phyloP scores from a whole-genome alignment of 2,113 vertebrate genomes.

The Lepus timidus region DNA sequence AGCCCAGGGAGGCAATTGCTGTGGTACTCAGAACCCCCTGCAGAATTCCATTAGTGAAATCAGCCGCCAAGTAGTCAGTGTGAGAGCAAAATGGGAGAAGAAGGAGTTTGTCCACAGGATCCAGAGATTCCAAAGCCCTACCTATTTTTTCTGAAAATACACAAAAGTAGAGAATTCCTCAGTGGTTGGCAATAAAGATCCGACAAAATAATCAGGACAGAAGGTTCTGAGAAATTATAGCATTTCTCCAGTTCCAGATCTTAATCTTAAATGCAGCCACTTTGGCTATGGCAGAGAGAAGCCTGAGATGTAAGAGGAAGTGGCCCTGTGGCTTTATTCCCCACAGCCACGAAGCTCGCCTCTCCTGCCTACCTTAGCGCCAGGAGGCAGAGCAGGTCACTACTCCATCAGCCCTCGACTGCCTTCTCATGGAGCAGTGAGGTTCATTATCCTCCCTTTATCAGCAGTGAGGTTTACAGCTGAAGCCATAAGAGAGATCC shows the following conservation, averaged over 20 bases:
- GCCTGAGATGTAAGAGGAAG: not conserved
- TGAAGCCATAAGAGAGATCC: constrained; percentile 90
- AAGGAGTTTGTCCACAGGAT: not conserved
- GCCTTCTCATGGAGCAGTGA: constrained; percentile 80
- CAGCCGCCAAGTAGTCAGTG: not conserved
- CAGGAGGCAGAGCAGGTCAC: constrained; percentile 78
- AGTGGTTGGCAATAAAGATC: not conserved
- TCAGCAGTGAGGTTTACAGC: constrained; percentile 91
- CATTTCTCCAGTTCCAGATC: constrained; percentile 56
- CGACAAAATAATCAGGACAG: not conserved
- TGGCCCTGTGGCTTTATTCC: not conserved
- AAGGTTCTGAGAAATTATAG: constrained; percentile 63
- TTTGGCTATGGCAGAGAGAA: not conserved
- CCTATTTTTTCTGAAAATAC: not conserved
- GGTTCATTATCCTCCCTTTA: constrained; percentile 90
- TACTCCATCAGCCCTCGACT: constrained; percentile 77
- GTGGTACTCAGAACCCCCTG: not conserved
- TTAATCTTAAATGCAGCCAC: constrained; percentile 57
- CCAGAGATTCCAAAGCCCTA: not conserved
- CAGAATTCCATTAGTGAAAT: not conserved
- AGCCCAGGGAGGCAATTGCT: rapidly evolving
- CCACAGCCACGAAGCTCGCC: not conserved
- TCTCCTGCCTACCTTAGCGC: constrained; percentile 54
- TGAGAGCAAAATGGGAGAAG: not conserved
- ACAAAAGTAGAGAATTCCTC: not conserved